These are phyloP conservation scores for Podocnemis expansa DNA, from an alignment of 2,113 vertebrate genomes.

Conservation along the genomic window DNA sequence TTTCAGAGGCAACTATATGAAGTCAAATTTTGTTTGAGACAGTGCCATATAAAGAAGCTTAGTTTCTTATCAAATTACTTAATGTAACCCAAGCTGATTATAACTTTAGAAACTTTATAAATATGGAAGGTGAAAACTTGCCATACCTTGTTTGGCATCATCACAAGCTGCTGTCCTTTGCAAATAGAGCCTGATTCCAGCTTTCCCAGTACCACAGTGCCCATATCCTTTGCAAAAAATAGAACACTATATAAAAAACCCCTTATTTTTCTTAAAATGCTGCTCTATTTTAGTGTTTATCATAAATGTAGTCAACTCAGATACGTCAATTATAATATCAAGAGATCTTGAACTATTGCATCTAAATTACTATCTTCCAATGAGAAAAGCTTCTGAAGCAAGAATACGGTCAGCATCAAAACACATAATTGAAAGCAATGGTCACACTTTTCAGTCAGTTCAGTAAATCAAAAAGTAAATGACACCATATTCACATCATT, in stretches of 20 bases:
- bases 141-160: slow-evolving; percentile 98
- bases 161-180: slow-evolving; percentile 96
- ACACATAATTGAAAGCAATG: neutral
- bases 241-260: neutral
- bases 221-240: slow-evolving; percentile 89
- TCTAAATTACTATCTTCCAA: neutral
- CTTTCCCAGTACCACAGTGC: slow-evolving; percentile 95
- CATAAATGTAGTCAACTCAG: neutral
- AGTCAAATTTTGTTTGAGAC: neutral
- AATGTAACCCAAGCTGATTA: neutral
- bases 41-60: neutral
- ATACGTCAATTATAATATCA: neutral
- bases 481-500: neutral
- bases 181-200: slow-evolving; percentile 95
- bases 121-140: neutral
- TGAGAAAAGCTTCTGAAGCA: neutral
- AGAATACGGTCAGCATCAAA: neutral
- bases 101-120: neutral
- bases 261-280: neutral
- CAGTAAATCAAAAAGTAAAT: neutral
- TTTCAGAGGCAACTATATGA: neutral
- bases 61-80: neutral
- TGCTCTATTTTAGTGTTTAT: neutral
- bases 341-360: neutral
- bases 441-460: neutral